Evolutionary conservation across 2,113 vertebrate genomes (phyloP), one percentile per base, ranked within the genome.

Genomic region (Aegotheles bennettii): DNA sequence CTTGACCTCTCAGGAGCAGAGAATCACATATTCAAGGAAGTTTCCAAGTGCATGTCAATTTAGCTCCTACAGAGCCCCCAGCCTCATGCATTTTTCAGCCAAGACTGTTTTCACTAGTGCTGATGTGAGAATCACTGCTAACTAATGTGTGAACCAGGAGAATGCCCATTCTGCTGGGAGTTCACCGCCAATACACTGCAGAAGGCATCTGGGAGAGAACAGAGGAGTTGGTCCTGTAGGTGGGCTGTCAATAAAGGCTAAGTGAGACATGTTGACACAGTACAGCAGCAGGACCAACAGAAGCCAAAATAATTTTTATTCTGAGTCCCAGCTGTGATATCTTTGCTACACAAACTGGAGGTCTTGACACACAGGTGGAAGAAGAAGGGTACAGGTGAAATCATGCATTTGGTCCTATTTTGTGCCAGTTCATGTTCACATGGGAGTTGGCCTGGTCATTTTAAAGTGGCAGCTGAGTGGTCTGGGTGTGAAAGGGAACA

Each of bases 161-260:
- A 84, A 68, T 0, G 0, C 26, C 8, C 33, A 31, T 7, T 26
- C 19, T 2, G 3, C 15, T n/a, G n/a, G 33, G 64, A 74, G 5
- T 43, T 70, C n/a, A 35, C 20, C 21, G 2, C 40, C 29, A 51
- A 23, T 15, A 40, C 7, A 10, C 26, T 65, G 77, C 64, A 70
- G 74, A 87, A 84, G 50, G 42, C 13, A 33, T n/a, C 28, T 65
- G 29, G 53, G 47, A 40, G 48, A 70, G 13, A 51, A 29, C 26
- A 84, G 56, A 82, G n/a, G 14, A 23, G 45, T 42, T 6, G 3
- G 4, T 65, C 54, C 15, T 33, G 23, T 31, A 54, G 13, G 7
- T 40, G 57, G 48, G 54, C 42, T 45, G 23, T 29, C 50, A 63
- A 3, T 36, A 57, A 61, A 45, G 10, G 42, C 13, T 85, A 35